Evolutionary conservation across 1,140 invertebrate species (phyloP).

Genomic region (Holotrichia oblita): DNA sequence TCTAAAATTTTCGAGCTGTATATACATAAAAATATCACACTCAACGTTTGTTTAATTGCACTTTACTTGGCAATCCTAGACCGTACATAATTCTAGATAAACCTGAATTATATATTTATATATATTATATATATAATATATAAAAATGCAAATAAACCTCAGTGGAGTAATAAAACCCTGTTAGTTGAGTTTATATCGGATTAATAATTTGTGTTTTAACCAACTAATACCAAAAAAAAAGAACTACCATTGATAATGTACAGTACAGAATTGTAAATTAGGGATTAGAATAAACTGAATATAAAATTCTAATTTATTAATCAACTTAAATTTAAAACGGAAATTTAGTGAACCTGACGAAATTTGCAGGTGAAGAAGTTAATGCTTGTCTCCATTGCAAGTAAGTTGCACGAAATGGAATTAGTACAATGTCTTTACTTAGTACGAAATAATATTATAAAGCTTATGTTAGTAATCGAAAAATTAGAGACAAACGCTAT

Average conservation of each 20-base stretch:
- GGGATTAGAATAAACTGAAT: not conserved
- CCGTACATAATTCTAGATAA: slow-evolving; percentile 43
- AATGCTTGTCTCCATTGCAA: not conserved
- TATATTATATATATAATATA: slow-evolving; percentile 37
- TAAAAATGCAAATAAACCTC: slow-evolving; percentile 43
- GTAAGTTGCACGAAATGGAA: no score
- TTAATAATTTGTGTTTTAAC: slow-evolving; percentile 41
- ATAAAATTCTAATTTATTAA: not conserved
- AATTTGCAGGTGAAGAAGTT: not conserved
- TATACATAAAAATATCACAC: slow-evolving; percentile 43
- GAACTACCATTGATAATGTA: slow-evolving; percentile 39
- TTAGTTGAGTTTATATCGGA: slow-evolving; percentile 41
- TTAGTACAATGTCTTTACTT: no score
- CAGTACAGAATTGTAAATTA: slow-evolving; percentile 38
- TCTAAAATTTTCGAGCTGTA: slow-evolving; percentile 42
- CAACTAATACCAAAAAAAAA: slow-evolving; percentile 42
- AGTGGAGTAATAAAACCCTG: slow-evolving; percentile 42
- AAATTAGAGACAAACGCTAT: no score
- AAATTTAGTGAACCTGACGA: no score
- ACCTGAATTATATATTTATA: slow-evolving; percentile 41
- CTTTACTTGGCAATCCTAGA: slow-evolving; percentile 40
- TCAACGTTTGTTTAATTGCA: slow-evolving; percentile 41
- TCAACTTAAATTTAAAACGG: not conserved
- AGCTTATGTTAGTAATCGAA: no score
- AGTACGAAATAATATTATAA: not conserved